Evolutionary conservation across 2,797 vertebrate species (phyloP).

Genomic region (Sebastes elongatus): DNA sequence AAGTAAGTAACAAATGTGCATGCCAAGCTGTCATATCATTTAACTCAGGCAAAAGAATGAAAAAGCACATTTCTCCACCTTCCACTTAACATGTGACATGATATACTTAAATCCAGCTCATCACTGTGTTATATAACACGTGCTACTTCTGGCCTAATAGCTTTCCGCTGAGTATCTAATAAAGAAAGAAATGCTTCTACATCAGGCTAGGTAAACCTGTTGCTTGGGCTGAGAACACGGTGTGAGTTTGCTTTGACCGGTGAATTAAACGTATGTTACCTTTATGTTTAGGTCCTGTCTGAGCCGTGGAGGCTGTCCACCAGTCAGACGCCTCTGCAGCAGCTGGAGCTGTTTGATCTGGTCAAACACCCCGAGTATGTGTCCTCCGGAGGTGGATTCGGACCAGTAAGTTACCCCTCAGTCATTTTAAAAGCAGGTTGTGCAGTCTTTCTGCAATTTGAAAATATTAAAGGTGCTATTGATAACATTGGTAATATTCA

Average conservation of each 20-base stretch:
- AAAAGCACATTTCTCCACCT: not conserved
- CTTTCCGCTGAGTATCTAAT: not conserved
- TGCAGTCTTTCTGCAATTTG: not conserved
- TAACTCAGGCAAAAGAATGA: not conserved
- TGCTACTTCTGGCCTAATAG: not conserved
- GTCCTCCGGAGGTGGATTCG: conserved; percentile 93
- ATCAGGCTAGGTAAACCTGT: not conserved
- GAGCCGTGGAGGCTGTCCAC: conserved; percentile 97
- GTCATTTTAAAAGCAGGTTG: not conserved
- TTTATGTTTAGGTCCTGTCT: conserved; percentile 87
- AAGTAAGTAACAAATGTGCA: not conserved
- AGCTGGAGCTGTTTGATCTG: conserved; percentile 88
- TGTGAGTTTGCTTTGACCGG: not conserved
- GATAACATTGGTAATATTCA: no score
- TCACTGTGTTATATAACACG: not conserved
- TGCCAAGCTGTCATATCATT: not conserved
- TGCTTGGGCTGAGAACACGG: not conserved
- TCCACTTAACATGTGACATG: not conserved
- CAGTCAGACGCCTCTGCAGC: conserved; percentile 95
- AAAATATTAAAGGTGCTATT: not conserved
- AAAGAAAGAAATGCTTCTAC: not conserved
- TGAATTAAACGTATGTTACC: not conserved
- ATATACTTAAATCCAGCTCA: not conserved
- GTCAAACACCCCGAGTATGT: conserved; percentile 88
- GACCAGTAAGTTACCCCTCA: conserved; percentile 86